Evolutionary conservation across 2,113 vertebrate genomes (phyloP).

Genomic region (Spea bombifrons): DNA sequence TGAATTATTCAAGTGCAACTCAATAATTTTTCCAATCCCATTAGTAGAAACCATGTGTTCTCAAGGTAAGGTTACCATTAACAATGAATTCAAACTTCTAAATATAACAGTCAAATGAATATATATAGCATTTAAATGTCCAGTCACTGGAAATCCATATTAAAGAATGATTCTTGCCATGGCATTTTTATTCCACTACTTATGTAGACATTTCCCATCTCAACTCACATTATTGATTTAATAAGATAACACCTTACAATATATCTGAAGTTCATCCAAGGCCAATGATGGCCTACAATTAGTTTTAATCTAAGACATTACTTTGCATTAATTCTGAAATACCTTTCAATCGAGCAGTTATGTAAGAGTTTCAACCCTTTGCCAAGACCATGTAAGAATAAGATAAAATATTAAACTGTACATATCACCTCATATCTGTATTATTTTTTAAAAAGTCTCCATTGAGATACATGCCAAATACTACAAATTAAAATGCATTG

Average conservation of each 20-base stretch:
- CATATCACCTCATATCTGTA: background rate
- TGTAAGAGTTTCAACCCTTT: constrained; percentile 14
- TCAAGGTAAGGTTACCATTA: constrained; percentile 18
- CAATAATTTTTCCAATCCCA: background rate
- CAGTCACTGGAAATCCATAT: constrained; percentile 23
- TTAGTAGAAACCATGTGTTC: background rate
- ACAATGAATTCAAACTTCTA: constrained; percentile 5
- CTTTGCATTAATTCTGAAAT: constrained; percentile 17
- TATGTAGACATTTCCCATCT: constrained; percentile 25
- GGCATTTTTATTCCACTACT: constrained; percentile 26
- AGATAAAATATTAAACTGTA: constrained; percentile 10
- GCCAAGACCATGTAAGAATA: background rate
- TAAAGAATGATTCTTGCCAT: background rate
- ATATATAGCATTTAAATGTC: constrained; percentile 14
- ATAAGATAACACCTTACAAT: constrained; percentile 24
- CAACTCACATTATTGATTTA: constrained; percentile 33
- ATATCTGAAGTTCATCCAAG: constrained; percentile 23
- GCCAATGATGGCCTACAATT: constrained; percentile 17
- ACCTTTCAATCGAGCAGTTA: background rate
- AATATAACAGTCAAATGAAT: constrained; percentile 18
- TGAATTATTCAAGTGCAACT: background rate
- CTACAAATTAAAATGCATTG: constrained; percentile 24
- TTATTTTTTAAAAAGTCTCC: background rate
- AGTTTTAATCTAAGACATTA: constrained; percentile 12
- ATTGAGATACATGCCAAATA: constrained; percentile 10